A percentile compares a stretch with the other conserved stretches of the same genome.
Conservation (phyloP, 2,888 invertebrate genomes). For the Meteorus cinctellus region DNA sequence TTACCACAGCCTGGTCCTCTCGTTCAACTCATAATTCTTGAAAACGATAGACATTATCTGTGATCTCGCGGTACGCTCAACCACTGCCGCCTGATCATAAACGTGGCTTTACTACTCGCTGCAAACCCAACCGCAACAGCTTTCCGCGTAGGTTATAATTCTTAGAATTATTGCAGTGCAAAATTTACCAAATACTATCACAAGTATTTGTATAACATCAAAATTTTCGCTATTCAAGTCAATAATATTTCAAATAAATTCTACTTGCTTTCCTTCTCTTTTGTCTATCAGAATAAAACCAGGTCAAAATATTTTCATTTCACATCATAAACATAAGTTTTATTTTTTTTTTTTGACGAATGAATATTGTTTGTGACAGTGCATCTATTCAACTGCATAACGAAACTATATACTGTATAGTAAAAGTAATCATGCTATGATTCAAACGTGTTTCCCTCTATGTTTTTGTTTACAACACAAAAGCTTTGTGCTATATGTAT, state of each 20-base stretch:
- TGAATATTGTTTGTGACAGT: background rate
- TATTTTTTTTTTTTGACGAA: background rate
- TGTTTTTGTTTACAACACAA: constrained; percentile 21
- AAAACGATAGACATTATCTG: constrained; percentile 37
- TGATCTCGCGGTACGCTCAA: constrained; percentile 31
- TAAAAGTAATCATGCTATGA: constrained; percentile 11
- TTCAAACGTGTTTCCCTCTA: background rate
- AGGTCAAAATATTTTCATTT: constrained; percentile 1
- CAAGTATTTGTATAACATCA: background rate
- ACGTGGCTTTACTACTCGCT: constrained; percentile 40
- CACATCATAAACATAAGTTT: background rate
- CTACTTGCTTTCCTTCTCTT: background rate
- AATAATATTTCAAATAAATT: background rate
- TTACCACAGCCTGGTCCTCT: constrained; percentile 6
- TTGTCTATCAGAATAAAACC: background rate
- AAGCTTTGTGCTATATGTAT: background rate
- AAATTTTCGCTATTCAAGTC: constrained; percentile 1
- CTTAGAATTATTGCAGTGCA: constrained; percentile 26
- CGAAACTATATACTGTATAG: background rate
- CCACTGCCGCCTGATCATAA: constrained; percentile 37
- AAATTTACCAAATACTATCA: constrained; percentile 30
- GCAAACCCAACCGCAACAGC: constrained; percentile 16
- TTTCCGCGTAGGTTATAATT: constrained; percentile 6
- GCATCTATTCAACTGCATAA: background rate
- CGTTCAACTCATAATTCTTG: constrained; percentile 30